Conservation (phyloP, 2,113 vertebrate genomes). For the Eubucco bourcierii region DNA sequence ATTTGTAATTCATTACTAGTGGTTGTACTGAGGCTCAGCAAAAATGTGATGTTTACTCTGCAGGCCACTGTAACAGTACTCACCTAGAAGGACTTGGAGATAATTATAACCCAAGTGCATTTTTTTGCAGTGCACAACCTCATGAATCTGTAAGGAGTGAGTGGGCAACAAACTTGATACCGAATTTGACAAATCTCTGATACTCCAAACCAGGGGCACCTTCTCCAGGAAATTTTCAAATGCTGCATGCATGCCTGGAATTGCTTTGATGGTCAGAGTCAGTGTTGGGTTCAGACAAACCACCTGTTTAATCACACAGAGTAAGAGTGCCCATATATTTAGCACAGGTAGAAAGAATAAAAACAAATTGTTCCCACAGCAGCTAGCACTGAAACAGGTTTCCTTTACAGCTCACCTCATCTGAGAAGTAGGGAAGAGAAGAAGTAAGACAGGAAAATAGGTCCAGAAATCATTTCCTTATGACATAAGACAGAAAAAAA, state of each 20-base stretch:
- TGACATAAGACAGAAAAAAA: background rate
- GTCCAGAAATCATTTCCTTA: background rate
- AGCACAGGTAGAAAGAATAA: background rate
- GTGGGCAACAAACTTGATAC: background rate
- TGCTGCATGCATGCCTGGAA: background rate
- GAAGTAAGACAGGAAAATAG: background rate
- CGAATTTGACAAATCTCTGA: background rate
- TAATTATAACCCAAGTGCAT: background rate
- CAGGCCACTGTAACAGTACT: background rate
- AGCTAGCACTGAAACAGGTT: background rate
- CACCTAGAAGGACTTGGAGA: background rate
- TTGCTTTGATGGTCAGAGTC: background rate
- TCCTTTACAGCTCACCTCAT: background rate
- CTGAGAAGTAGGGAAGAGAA: background rate
- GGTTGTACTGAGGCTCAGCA: background rate
- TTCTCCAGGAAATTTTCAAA: background rate
- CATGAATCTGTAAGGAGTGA: background rate
- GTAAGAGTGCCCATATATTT: background rate
- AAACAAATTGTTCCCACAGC: background rate
- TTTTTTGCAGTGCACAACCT: background rate
- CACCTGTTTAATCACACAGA: background rate
- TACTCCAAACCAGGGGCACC: background rate
- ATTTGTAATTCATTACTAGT: background rate
- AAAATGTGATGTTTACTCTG: background rate
- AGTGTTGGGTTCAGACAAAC: background rate